Evolutionary conservation across 2,888 invertebrate genomes (phyloP).

Genomic region (Entomobrya multifasciata): DNA sequence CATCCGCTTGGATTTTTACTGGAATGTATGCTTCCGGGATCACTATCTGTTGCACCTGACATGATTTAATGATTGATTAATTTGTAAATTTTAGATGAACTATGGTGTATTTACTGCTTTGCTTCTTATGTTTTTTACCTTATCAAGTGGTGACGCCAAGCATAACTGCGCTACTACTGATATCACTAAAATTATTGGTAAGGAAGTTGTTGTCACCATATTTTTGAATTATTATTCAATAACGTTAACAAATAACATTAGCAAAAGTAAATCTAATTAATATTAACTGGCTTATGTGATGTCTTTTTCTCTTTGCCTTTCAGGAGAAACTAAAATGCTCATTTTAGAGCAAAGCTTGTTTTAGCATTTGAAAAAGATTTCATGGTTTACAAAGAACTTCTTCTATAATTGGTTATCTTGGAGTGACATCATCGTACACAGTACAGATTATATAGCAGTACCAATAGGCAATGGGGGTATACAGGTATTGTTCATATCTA

Average conservation of each 20-base stretch:
- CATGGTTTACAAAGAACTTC: too few species aligned
- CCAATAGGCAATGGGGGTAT: not conserved
- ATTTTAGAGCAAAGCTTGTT: constrained; percentile 56
- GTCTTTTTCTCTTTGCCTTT: constrained; percentile 22
- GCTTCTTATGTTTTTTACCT: constrained; percentile 35
- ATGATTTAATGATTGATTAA: constrained; percentile 8
- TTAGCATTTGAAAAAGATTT: not conserved
- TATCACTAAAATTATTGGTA: not conserved
- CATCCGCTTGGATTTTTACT: constrained; percentile 34
- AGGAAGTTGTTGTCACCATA: constrained; percentile 17
- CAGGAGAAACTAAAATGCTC: constrained; percentile 50
- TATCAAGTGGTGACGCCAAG: constrained; percentile 53
- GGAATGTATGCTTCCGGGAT: constrained; percentile 51
- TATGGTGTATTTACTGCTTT: too few species aligned
- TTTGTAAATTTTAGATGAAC: too few species aligned
- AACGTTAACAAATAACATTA: not conserved
- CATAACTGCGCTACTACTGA: constrained; percentile 27
- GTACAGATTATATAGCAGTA: not conserved
- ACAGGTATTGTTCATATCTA: not conserved
- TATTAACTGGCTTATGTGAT: not conserved
- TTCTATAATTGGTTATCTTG: not conserved
- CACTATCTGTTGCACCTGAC: constrained; percentile 21
- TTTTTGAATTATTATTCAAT: not conserved
- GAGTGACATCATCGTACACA: constrained; percentile 8
- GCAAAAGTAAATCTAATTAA: not conserved